Conservation (phyloP, 35 echinoderm and acorn worm species). For the Lytechinus pictus region DNA sequence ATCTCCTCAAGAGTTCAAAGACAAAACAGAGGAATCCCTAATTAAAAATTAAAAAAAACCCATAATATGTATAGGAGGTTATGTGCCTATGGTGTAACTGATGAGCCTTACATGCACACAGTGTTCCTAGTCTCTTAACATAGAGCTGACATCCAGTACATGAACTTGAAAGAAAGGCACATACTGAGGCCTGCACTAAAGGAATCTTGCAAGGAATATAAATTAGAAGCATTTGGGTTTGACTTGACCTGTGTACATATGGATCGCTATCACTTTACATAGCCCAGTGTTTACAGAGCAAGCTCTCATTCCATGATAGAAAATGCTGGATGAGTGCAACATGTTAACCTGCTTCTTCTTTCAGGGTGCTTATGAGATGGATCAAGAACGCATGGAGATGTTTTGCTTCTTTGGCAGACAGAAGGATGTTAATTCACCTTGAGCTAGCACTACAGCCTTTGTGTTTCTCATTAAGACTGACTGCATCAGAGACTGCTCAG, state of each 20-base stretch:
- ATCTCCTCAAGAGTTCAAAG: too few relatives aligned
- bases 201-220: slow-evolving; percentile 1
- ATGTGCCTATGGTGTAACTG: not conserved
- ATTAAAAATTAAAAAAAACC: too few relatives aligned
- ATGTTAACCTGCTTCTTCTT: not conserved
- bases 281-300: not conserved
- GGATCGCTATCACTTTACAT: not conserved
- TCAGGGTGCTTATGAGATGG: not conserved
- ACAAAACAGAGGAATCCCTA: too few relatives aligned
- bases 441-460: too few relatives aligned
- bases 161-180: not conserved
- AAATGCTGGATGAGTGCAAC: not conserved
- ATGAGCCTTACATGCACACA: not conserved
- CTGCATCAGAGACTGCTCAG: too few relatives aligned
- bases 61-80: not conserved
- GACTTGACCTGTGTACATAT: not conserved
- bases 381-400: not conserved
- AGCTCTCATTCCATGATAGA: not conserved
- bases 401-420: too few relatives aligned
- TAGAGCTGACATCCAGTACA: not conserved
- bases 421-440: too few relatives aligned
- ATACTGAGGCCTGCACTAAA: not conserved
- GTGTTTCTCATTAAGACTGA: too few relatives aligned
- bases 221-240: not conserved
- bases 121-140: not conserved